phyloP scores from a whole-genome alignment of 1,140 invertebrate species.

The Platyscapa corneri region DNA sequence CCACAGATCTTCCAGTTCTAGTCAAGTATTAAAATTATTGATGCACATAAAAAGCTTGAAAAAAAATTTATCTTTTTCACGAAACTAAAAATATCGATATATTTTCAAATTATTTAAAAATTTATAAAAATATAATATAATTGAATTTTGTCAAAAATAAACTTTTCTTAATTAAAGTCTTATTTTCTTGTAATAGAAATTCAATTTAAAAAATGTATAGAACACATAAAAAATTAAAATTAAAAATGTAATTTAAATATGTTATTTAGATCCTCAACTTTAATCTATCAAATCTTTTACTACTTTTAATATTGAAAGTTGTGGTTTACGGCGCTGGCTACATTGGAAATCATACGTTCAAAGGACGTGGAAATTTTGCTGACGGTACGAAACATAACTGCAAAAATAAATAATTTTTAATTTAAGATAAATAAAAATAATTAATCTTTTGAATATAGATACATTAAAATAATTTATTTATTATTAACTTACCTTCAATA shows the following conservation, averaged over 20 bases:
- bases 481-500: conserved; percentile 21
- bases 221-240: too few species aligned
- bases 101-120: too few species aligned
- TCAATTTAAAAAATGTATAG: too few species aligned
- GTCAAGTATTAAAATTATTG: conserved; percentile 74
- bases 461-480: conserved; percentile 25
- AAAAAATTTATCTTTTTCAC: too few species aligned
- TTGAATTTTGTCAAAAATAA: too few species aligned
- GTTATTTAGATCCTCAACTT: conserved; percentile 84
- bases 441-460: background rate
- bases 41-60: too few species aligned
- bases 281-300: conserved; percentile 87
- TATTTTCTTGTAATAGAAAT: too few species aligned
- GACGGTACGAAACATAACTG: conserved; percentile 58
- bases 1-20: conserved; percentile 78
- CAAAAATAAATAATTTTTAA: conserved; percentile 34
- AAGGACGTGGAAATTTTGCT: conserved; percentile 60
- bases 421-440: too few species aligned
- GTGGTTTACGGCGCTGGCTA: conserved; percentile 86
- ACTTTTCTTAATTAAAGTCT: too few species aligned
- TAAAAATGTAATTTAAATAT: background rate
- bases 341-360: conserved; percentile 76
- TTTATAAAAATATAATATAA: too few species aligned
- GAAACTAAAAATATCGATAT: too few species aligned
- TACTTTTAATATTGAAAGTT: conserved; percentile 86